Evolutionary conservation across 64 coral and sea anemone genomes (phyloP), one percentile per base, ranked within the genome.

Genomic region (Stichodactyla mertensii): DNA sequence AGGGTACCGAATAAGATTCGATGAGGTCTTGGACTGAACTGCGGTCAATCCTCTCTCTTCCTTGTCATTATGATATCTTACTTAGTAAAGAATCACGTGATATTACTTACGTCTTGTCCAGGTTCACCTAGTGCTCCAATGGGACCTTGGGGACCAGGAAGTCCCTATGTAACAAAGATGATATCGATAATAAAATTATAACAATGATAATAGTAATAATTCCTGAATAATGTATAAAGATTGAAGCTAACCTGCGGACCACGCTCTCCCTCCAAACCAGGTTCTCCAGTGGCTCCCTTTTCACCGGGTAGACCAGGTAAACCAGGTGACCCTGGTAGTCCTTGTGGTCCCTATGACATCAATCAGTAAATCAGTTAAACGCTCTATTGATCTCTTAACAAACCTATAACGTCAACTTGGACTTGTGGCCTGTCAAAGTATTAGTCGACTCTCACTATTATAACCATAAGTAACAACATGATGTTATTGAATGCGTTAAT

Each of bases 261-360:
- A 55, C 52, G 55, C 55, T 93, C 91, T 85, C 91, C 91, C 12
- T 13, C 87, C 3, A 80, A 23, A 80, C 91, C 91, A 82, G 91
- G 86, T 45, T 88, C 86, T 23, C 91, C 91, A 19, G 23, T n/a
- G 1, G 82, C n/a, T 18, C 91, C 91, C 61, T 81, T 81, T 7
- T 79, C 81, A 19, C 91, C 91, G 20, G 86, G 45, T 67, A 20
- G 20, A 69, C 91, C 91, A 51, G 82, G 82, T 53, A 62, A 7
- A n/a, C 91, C 91, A 11, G 71, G 22, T 2, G 71, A 28, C 28
- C 91, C 91, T 55, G 80, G 55, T 27, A 88, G 67, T 88, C 91
- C 91, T 79, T 74, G 91, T 4, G 86, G 86, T 51, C 91, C 91
- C 91, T 93, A 69, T 26, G 51, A 78, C 6, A 82, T 45, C 36